Evolutionary conservation across 2,797 vertebrate genomes (phyloP).

Genomic region (Fistularia commersonii): DNA sequence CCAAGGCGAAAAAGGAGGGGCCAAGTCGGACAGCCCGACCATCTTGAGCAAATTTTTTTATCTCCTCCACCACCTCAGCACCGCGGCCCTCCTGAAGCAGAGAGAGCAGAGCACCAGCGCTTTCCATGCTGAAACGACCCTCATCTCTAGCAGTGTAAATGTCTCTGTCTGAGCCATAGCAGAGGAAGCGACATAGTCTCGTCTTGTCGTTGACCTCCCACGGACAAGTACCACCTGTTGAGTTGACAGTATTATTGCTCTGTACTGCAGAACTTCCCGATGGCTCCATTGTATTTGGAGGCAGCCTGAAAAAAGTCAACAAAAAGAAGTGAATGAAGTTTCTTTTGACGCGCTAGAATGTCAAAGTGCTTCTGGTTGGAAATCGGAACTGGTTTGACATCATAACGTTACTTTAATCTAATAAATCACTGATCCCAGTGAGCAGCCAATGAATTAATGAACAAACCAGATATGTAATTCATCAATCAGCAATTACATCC

Average conservation of each 20-base stretch:
- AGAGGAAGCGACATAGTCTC: conserved; percentile 84
- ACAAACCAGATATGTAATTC: too few species aligned
- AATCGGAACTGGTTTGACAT: too few species aligned
- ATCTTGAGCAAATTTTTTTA: conserved; percentile 79
- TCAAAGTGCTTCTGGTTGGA: too few species aligned
- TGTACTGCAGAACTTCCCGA: conserved; percentile 32
- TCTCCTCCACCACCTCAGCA: conserved; percentile 84
- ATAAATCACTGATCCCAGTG: too few species aligned
- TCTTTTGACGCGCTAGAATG: too few species aligned
- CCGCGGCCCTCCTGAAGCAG: conserved; percentile 86
- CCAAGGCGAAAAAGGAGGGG: conserved; percentile 85
- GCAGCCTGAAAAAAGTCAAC: conserved; percentile 39
- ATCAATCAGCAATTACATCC: too few species aligned
- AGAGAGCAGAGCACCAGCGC: conserved; percentile 74
- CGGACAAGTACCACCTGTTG: conserved; percentile 37
- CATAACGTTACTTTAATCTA: too few species aligned
- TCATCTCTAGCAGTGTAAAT: conserved; percentile 80
- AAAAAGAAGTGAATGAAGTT: conserved; percentile 7
- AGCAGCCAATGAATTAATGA: too few species aligned
- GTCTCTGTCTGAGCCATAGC: conserved; percentile 84
- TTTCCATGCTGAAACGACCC: conserved; percentile 70
- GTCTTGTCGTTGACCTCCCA: conserved; percentile 78
- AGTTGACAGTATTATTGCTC: conserved; percentile 60
- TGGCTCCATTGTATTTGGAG: conserved; percentile 71
- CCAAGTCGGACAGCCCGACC: conserved; percentile 73